Evolutionary conservation across 2,113 vertebrate genomes (phyloP).

Genomic region (Polyodon spathula): DNA sequence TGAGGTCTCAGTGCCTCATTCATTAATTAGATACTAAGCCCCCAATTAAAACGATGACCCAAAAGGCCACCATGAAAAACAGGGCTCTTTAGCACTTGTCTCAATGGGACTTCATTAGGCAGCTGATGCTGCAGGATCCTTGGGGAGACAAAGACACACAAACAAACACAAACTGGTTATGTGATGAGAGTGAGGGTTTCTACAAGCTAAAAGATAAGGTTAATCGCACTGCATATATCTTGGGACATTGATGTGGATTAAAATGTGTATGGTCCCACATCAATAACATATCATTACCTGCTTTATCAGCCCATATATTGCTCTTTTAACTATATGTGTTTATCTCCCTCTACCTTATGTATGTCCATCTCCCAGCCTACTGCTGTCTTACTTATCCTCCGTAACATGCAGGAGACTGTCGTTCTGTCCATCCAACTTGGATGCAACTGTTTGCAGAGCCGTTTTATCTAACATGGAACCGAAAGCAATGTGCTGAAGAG

Average conservation of each 20-base stretch:
- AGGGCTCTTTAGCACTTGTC: conserved; percentile 36
- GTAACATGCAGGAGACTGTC: too few relatives aligned
- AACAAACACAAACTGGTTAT: conserved; percentile 29
- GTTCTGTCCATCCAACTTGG: too few relatives aligned
- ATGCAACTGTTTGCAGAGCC: too few relatives aligned
- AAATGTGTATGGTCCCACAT: neutral
- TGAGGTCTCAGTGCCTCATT: conserved; percentile 47
- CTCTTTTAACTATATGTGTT: too few relatives aligned
- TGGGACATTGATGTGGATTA: conserved; percentile 22
- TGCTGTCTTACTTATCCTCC: too few relatives aligned
- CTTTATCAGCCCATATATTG: too few relatives aligned
- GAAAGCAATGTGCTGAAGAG: too few relatives aligned
- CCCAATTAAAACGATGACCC: conserved; percentile 73
- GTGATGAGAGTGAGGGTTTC: conserved; percentile 10
- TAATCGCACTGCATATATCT: conserved; percentile 31
- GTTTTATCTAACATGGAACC: too few relatives aligned
- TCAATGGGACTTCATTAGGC: conserved; percentile 55
- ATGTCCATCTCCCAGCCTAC: too few relatives aligned
- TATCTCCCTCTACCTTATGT: too few relatives aligned
- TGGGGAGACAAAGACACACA: conserved; percentile 5
- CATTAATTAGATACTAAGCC: conserved; percentile 77
- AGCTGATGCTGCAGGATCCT: conserved; percentile 33
- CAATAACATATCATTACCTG: neutral
- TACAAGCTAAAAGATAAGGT: conserved; percentile 20
- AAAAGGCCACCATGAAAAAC: conserved; percentile 60